phyloP scores from a whole-genome alignment of 2,888 invertebrate species.

The Podotricha telesiphe region DNA sequence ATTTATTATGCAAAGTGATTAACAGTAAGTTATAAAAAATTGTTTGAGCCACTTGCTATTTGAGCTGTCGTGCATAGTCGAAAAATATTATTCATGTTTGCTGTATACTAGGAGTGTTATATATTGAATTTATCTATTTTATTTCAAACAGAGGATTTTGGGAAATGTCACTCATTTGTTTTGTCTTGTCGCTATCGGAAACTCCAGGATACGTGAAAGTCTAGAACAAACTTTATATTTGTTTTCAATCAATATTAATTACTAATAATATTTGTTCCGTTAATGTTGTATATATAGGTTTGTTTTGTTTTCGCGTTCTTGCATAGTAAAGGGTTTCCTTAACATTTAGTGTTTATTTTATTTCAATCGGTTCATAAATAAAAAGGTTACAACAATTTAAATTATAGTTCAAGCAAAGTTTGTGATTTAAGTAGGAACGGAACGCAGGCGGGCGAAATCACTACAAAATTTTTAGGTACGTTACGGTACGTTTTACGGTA shows the following conservation, averaged over 20 bases:
- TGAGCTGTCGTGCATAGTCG: not conserved
- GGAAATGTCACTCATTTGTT: not conserved
- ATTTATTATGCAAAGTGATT: slow-evolving; percentile 4
- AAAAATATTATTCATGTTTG: too few relatives aligned
- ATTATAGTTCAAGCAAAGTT: too few relatives aligned
- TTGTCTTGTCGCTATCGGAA: not conserved
- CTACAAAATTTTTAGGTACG: too few relatives aligned
- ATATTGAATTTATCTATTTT: not conserved
- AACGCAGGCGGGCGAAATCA: too few relatives aligned
- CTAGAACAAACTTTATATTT: not conserved
- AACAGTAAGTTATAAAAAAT: not conserved
- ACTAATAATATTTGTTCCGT: not conserved
- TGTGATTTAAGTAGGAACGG: too few relatives aligned
- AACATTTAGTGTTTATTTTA: too few relatives aligned
- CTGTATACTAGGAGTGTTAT: too few relatives aligned
- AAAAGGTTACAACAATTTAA: too few relatives aligned
- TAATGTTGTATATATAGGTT: not conserved
- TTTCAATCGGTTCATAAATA: too few relatives aligned
- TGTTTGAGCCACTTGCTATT: not conserved
- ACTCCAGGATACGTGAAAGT: not conserved
- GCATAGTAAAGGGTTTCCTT: too few relatives aligned
- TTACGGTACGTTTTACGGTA: too few relatives aligned
- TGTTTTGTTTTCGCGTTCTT: not conserved
- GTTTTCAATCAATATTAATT: slow-evolving; percentile 1
- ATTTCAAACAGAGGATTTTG: not conserved